A percentile compares a stretch with the other conserved stretches of the same genome.
phyloP scores from a whole-genome alignment of 2,797 vertebrate species.

The Natrix natrix region DNA sequence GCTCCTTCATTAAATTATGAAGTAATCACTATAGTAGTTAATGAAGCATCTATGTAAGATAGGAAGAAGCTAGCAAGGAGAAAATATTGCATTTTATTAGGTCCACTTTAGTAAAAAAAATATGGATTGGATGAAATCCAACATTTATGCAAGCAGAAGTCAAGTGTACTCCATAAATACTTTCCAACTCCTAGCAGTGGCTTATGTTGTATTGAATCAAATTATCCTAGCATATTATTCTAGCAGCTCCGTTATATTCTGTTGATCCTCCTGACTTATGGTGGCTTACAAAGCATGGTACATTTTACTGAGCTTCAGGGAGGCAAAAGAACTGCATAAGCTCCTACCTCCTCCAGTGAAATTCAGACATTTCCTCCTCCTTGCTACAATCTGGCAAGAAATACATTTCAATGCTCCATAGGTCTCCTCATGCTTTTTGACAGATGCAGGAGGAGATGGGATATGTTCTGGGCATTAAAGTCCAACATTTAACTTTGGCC shows the following conservation, averaged over 20 bases:
- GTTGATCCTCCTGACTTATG: neutral
- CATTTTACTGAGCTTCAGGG: neutral
- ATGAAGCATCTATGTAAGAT: neutral
- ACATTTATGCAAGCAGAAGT: neutral
- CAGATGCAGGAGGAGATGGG: neutral
- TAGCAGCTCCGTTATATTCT: neutral
- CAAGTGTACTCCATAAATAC: neutral
- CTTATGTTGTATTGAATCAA: neutral
- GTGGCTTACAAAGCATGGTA: neutral
- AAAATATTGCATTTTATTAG: neutral
- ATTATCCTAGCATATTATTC: neutral
- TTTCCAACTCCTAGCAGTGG: neutral
- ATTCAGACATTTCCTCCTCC: too few species aligned
- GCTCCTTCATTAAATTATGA: neutral
- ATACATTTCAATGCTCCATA: neutral
- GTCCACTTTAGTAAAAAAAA: neutral
- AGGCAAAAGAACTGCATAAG: neutral
- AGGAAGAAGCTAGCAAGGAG: neutral
- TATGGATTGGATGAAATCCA: neutral
- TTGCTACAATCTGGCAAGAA: neutral
- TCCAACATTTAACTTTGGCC: neutral
- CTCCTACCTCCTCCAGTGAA: neutral
- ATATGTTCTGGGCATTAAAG: neutral
- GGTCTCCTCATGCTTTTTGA: neutral
- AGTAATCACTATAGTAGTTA: neutral